Conservation (phyloP, 2,888 invertebrate genomes). For the Andrena flavipes region DNA sequence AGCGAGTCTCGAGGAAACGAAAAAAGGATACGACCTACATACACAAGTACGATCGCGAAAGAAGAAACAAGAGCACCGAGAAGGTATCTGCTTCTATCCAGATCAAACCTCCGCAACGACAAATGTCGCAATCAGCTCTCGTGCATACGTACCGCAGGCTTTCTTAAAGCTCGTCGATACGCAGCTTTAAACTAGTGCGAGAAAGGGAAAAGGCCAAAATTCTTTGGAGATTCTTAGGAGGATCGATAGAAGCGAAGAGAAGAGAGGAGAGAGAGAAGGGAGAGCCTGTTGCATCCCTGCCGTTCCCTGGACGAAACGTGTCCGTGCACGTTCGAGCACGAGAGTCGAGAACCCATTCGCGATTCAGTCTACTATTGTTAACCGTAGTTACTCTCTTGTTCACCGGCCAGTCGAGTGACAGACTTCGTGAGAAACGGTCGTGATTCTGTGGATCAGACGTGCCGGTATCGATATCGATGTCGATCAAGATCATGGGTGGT, state of each 20-base stretch:
- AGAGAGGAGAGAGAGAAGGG: not conserved
- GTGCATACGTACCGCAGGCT: no score
- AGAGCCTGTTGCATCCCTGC: constrained; percentile 1
- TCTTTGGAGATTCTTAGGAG: not conserved
- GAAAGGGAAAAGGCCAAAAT: not conserved
- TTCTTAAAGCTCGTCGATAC: not conserved
- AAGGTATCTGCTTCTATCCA: not conserved
- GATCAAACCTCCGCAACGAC: not conserved
- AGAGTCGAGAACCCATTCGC: constrained; percentile 19
- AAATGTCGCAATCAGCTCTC: no score
- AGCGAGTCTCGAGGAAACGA: not conserved
- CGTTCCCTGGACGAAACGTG: constrained; percentile 47
- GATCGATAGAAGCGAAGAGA: not conserved
- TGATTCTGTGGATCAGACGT: not conserved
- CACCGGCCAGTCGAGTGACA: constrained; percentile 47
- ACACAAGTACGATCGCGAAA: not conserved
- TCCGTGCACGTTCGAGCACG: constrained; percentile 49
- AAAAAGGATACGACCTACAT: not conserved
- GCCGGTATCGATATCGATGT: constrained; percentile 29
- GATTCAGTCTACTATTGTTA: constrained; percentile 50
- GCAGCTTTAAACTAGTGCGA: no score
- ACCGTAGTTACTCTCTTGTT: constrained; percentile 44
- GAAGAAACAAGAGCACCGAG: not conserved
- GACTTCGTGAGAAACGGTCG: constrained; percentile 4
- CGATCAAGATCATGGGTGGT: constrained; percentile 49